phyloP scores from a whole-genome alignment of 2,113 vertebrate genomes.

The Orthonyx spaldingii region DNA sequence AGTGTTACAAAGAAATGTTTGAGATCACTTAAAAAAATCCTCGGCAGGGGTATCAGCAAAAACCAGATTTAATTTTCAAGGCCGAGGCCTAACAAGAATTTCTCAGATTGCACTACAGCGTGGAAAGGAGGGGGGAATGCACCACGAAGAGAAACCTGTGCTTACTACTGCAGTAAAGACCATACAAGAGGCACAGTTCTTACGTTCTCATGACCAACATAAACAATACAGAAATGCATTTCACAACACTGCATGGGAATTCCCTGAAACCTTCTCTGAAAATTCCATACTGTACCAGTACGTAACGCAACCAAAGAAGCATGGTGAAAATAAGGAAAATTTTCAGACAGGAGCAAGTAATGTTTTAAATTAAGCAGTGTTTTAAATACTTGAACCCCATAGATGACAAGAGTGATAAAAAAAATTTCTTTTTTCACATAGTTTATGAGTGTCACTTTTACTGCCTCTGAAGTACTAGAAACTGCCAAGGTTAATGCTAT shows the following conservation, averaged over 20 bases:
- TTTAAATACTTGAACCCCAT: background rate
- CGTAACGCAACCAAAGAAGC: background rate
- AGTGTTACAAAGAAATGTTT: fast-evolving
- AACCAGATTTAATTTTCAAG: background rate
- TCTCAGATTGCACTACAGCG: background rate
- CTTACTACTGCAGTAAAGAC: background rate
- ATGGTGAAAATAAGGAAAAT: background rate
- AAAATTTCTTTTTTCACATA: background rate
- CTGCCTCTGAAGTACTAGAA: background rate
- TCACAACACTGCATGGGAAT: background rate
- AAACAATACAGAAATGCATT: background rate
- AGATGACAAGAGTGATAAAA: background rate
- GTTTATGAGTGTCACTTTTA: background rate
- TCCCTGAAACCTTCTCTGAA: background rate
- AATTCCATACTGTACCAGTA: background rate
- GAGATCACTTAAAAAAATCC: background rate
- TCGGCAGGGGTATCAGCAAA: background rate
- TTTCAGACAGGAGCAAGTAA: background rate
- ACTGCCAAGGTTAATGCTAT: background rate
- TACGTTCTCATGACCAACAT: background rate
- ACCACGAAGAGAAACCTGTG: background rate
- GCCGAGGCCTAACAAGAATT: fast-evolving
- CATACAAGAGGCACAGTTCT: background rate
- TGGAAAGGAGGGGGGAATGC: background rate
- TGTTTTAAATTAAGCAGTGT: too few relatives aligned